Percentiles rank a stretch among this genome's conserved stretches.
Evolutionary conservation across 2,888 invertebrate species (phyloP).

Genomic region (Diogma glabrata): DNA sequence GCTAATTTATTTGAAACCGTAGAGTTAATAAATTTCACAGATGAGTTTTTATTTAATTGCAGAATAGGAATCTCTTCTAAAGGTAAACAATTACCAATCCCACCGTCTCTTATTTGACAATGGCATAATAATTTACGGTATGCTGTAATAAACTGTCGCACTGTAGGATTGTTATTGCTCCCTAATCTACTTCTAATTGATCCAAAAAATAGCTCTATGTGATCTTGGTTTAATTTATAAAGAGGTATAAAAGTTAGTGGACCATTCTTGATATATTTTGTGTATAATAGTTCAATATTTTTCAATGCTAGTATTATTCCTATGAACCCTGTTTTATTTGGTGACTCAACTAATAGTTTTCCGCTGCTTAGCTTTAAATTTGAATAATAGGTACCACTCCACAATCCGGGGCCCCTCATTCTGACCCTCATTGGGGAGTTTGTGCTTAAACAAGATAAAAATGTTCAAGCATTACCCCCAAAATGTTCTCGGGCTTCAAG

Average conservation of each 20-base stretch:
- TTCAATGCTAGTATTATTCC: slow-evolving; percentile 14
- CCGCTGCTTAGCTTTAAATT: no score
- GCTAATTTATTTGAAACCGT: slow-evolving; percentile 1
- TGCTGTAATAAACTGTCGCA: background rate
- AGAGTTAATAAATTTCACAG: background rate
- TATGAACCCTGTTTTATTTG: slow-evolving; percentile 17
- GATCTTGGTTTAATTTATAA: slow-evolving; percentile 21
- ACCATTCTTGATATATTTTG: slow-evolving; percentile 6
- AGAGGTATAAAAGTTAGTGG: slow-evolving; percentile 16
- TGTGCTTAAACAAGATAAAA: no score
- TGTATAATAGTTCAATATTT: slow-evolving; percentile 8
- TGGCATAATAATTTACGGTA: slow-evolving; percentile 16
- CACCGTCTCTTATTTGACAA: slow-evolving; percentile 10
- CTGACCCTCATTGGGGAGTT: no score
- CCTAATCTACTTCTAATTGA: slow-evolving; percentile 17
- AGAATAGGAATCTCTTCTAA: background rate
- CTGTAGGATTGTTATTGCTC: slow-evolving; percentile 17
- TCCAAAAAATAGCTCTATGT: slow-evolving; percentile 20
- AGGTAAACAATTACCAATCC: slow-evolving; percentile 8
- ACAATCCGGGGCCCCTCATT: no score
- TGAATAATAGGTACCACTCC: slow-evolving; percentile 7
- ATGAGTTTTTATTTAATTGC: background rate
- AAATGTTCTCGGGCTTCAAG: no score
- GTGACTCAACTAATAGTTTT: background rate
- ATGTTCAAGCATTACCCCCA: no score